phyloP scores from a whole-genome alignment of 2,113 vertebrate species.

The Beaufortia kweichowensis region DNA sequence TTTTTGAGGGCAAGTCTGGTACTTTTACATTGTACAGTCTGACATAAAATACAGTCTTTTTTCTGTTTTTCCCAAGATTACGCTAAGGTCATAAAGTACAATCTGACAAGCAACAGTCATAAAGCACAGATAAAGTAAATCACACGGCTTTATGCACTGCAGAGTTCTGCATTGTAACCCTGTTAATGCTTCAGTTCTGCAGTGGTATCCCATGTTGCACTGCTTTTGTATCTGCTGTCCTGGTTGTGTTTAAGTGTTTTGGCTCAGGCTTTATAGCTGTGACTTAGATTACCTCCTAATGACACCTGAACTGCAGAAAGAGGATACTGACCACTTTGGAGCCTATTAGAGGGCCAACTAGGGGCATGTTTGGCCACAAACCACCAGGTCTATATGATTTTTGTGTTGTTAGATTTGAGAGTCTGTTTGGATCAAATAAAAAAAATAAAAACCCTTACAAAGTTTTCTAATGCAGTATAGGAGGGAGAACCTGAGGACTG shows the following conservation, averaged over 20 bases:
- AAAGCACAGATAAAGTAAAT: background rate
- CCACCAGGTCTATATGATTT: slow-evolving; percentile 15
- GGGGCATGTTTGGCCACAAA: slow-evolving; percentile 16
- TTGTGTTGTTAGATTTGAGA: background rate
- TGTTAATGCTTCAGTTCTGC: background rate
- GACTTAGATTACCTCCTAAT: slow-evolving; percentile 35
- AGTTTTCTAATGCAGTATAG: slow-evolving; percentile 18
- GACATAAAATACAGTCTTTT: too few relatives aligned
- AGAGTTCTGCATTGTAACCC: background rate
- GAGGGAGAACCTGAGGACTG: background rate
- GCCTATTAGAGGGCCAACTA: slow-evolving; percentile 36
- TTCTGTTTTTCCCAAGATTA: background rate
- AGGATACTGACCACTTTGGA: slow-evolving; percentile 39
- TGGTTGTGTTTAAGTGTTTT: slow-evolving; percentile 27
- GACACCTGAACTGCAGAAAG: background rate
- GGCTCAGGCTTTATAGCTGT: slow-evolving; percentile 26
- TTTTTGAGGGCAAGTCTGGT: too few relatives aligned
- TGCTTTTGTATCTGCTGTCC: slow-evolving; percentile 21
- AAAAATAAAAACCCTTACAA: background rate
- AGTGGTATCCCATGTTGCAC: background rate
- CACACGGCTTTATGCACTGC: too few relatives aligned
- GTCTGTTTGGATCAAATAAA: slow-evolving; percentile 6
- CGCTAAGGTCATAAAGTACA: background rate
- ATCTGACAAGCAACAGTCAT: background rate
- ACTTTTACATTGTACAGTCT: too few relatives aligned